These are phyloP conservation scores for Lepilemur septentrionalis DNA, from an alignment of 2,797 vertebrate species.

Conservation along the genomic window DNA sequence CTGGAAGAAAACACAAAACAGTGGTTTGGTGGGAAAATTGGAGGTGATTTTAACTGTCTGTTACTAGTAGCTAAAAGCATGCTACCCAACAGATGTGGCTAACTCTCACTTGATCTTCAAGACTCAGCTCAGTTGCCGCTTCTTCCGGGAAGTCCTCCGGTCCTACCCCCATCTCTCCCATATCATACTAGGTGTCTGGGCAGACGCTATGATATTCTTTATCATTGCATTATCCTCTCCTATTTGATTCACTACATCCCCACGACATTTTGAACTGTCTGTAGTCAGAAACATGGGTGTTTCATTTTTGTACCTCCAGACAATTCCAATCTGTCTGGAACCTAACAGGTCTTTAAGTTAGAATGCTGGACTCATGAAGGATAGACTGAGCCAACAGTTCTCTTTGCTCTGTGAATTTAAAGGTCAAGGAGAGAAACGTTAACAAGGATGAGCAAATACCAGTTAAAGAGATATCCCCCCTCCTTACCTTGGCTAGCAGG, in stretches of 20 bases:
- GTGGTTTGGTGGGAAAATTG: background rate
- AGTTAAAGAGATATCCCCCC: background rate
- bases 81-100: background rate
- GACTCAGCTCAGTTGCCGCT: background rate
- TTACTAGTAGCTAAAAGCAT: background rate
- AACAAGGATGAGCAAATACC: background rate
- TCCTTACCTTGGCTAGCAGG: constrained; percentile 90
- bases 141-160: background rate
- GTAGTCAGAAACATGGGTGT: background rate
- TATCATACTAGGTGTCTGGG: background rate
- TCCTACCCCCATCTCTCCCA: too few relatives aligned
- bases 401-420: background rate
- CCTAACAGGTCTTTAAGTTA: background rate
- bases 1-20: background rate
- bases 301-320: background rate
- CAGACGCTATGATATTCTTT: background rate
- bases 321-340: background rate
- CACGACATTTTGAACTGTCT: background rate
- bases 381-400: background rate
- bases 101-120: background rate
- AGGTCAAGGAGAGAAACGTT: background rate
- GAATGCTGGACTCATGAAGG: background rate
- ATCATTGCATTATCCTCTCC: background rate
- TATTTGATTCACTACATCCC: background rate
- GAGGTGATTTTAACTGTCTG: background rate